Evolutionary conservation across 1,140 invertebrate genomes (phyloP), one percentile per base, ranked within the genome.

Genomic region (Drosophila lowei): DNA sequence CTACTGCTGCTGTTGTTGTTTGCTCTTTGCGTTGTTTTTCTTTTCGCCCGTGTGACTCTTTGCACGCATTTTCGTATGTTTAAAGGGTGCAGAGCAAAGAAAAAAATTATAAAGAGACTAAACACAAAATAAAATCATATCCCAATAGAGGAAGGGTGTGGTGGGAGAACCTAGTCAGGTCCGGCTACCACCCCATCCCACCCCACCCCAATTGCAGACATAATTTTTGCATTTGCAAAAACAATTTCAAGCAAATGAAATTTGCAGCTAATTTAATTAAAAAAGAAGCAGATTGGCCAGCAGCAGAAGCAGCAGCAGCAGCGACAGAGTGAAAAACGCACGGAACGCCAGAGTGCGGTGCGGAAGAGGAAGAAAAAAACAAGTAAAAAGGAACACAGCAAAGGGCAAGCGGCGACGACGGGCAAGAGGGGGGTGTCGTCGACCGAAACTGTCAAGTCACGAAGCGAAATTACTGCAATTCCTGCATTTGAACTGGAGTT

Each of bases 181-280:
- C 30, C 30, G 30, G 30, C 30, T 30, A 30, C 2, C 8, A 30
- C 23, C 23, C 23, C 23, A 25, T 5, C 23, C 16, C 46, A 41
- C 54, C 42, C 41, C 57, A 46, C 47, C 55, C 52, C 49, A 11
- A 30, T 52, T 53, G 52, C 60, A 59, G 59, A 58, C 74, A 81
- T 78, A 70, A 78, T 78, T 84, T 75, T 44, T 72, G 57, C 60
- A 70, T 79, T 79, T 79, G 74, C 65, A 81, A 80, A 86, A 63
- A 77, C 68, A 80, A 76, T 76, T 60, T 63, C 48, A 38, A 62
- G 59, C 52, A 61, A 74, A 65, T 73, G 50, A 60, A 71, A 61
- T 64, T 72, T 48, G 49, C 53, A 78, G 72, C 70, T 88, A 88
- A 86, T 86, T 88, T 83, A 86, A 86, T 88, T 89, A 88, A 71